These are phyloP conservation scores for Apodemus speciosus DNA, from an alignment of 2,113 vertebrate genomes.

Conservation along the genomic window DNA sequence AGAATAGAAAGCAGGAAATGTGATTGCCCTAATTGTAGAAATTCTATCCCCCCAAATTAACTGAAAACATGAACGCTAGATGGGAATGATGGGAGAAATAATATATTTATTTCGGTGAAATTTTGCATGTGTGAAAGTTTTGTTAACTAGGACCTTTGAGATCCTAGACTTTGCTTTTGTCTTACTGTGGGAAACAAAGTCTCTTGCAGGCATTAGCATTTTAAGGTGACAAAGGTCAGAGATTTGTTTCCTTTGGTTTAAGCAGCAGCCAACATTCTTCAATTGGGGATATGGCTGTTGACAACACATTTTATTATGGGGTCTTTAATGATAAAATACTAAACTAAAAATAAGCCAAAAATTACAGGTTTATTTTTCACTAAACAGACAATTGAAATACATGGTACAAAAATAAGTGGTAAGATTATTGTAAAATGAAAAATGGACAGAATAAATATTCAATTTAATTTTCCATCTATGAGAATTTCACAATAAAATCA, in stretches of 20 bases:
- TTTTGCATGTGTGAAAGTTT: conserved; percentile 69
- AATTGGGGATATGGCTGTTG: conserved; percentile 66
- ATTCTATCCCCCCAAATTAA: conserved; percentile 62
- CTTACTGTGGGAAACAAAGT: conserved; percentile 57
- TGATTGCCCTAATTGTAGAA: conserved; percentile 61
- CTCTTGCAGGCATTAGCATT: conserved; percentile 57
- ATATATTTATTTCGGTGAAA: conserved; percentile 70
- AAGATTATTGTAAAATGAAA: conserved; percentile 86
- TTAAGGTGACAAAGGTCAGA: conserved; percentile 51
- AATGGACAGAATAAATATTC: conserved; percentile 83
- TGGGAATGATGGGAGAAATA: conserved; percentile 57
- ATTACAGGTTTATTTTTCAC: conserved; percentile 83
- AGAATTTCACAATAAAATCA: conserved; percentile 90
- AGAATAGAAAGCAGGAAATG: conserved; percentile 55
- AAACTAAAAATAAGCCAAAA: conserved; percentile 79
- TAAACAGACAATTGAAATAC: conserved; percentile 86
- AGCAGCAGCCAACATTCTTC: conserved; percentile 63
- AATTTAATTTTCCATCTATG: conserved; percentile 87
- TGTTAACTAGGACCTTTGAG: conserved; percentile 59
- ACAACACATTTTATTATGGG: conserved; percentile 79
- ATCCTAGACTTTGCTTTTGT: conserved; percentile 66
- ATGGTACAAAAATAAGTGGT: conserved; percentile 83
- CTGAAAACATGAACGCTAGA: conserved; percentile 57
- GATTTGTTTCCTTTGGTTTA: conserved; percentile 44
- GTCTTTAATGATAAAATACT: conserved; percentile 76